Conservation (phyloP, 37 sponge, comb jelly and placozoan genomes). For the Halichondria panicea region DNA sequence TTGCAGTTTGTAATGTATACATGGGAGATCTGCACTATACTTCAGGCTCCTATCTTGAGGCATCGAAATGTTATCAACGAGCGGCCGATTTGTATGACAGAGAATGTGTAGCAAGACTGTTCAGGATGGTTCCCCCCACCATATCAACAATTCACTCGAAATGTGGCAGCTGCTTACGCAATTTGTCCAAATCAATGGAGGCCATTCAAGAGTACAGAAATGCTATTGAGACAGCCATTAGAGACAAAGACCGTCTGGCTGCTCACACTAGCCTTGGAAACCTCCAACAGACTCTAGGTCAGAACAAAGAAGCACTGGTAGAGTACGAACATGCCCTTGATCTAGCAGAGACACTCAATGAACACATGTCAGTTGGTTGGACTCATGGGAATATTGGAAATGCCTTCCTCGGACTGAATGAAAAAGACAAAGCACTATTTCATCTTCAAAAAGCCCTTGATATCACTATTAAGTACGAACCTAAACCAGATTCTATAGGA, state of each 20-base stretch:
- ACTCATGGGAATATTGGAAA: constrained; percentile 63
- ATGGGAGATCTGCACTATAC: constrained; percentile 51
- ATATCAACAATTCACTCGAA: constrained; percentile 20
- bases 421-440: constrained; percentile 43
- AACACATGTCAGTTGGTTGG: constrained; percentile 45
- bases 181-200: constrained; percentile 33
- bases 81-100: constrained; percentile 16
- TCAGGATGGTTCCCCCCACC: constrained; percentile 12
- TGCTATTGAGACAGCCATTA: constrained; percentile 23
- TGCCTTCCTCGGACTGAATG: constrained; percentile 42
- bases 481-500: constrained; percentile 36
- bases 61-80: constrained; percentile 15
- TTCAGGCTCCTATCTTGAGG: constrained; percentile 11
- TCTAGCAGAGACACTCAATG: constrained; percentile 17
- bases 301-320: constrained; percentile 31
- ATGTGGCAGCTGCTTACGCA: constrained; percentile 18
- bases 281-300: constrained; percentile 31
- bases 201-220: constrained; percentile 16
- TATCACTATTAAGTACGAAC: constrained; percentile 31
- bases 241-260: constrained; percentile 34
- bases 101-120: constrained; percentile 13
- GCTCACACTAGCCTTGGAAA: constrained; percentile 49
- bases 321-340: constrained; percentile 28
- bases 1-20: constrained; percentile 44
- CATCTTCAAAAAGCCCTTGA: constrained; percentile 40